These are phyloP conservation scores for Hermaeophaga mercurialis DNA, from an alignment of 2,888 invertebrate species.

Conservation along the genomic window DNA sequence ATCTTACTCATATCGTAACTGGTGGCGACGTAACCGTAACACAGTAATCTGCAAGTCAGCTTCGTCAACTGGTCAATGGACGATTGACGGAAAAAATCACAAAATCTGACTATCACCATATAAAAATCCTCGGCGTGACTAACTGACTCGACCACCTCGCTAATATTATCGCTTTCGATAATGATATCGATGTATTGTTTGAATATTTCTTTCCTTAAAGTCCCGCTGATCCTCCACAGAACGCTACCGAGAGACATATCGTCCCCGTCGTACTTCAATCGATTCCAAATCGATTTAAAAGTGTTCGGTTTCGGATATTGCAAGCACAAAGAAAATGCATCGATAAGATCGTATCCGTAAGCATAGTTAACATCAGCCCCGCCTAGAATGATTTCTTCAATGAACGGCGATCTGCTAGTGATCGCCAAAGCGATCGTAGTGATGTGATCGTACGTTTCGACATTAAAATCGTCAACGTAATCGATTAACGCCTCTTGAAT, in stretches of 20 bases:
- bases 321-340: conserved; percentile 37
- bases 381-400: conserved; percentile 41
- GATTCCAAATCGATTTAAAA: conserved; percentile 41
- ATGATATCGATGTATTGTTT: conserved; percentile 40
- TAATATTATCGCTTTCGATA: conserved; percentile 39
- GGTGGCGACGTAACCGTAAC: conserved; percentile 33
- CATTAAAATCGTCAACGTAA: conserved; percentile 45
- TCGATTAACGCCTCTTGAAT: conserved; percentile 41
- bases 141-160: conserved; percentile 36
- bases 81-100: conserved; percentile 33
- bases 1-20: conserved; percentile 38
- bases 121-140: conserved; percentile 37
- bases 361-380: conserved; percentile 44
- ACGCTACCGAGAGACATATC: conserved; percentile 36
- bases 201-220: conserved; percentile 33
- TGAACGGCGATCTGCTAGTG: conserved; percentile 37
- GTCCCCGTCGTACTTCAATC: conserved; percentile 38
- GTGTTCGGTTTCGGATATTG: conserved; percentile 38
- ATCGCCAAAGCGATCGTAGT: conserved; percentile 41
- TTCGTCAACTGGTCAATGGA: conserved; percentile 35
- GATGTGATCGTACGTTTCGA: conserved; percentile 37
- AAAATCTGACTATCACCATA: conserved; percentile 33
- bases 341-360: conserved; percentile 34
- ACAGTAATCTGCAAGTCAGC: conserved; percentile 35
- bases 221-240: conserved; percentile 35